phyloP scores from a whole-genome alignment of 2,113 vertebrate genomes.

The Rhizomys pruinosus region DNA sequence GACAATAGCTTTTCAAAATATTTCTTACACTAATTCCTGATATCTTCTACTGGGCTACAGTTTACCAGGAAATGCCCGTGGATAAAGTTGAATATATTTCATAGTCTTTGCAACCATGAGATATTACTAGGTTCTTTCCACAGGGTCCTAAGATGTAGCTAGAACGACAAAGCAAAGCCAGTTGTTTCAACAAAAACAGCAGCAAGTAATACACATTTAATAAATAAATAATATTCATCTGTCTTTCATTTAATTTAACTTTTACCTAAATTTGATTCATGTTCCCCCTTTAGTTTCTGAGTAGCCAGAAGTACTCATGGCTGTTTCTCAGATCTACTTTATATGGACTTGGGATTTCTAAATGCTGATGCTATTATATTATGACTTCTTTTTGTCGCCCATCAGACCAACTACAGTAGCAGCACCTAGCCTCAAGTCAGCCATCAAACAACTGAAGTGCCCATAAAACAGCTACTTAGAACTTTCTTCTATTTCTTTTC shows the following conservation, averaged over 20 bases:
- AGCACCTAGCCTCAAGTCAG: constrained; percentile 63
- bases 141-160: constrained; percentile 30
- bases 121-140: constrained; percentile 56
- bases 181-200: constrained; percentile 23
- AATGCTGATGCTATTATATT: neutral
- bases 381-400: neutral
- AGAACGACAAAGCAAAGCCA: neutral
- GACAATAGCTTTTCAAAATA: constrained; percentile 76
- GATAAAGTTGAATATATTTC: constrained; percentile 47
- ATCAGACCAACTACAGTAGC: constrained; percentile 50
- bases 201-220: neutral
- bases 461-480: constrained; percentile 52
- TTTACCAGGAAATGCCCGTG: constrained; percentile 73
- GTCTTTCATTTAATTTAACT: neutral
- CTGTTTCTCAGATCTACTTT: neutral
- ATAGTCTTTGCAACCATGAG: constrained; percentile 43
- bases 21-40: constrained; percentile 70
- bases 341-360: constrained; percentile 52
- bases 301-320: constrained; percentile 24
- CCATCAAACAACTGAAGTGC: constrained; percentile 46
- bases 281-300: constrained; percentile 17
- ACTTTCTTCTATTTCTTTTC: constrained; percentile 73
- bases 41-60: constrained; percentile 66
- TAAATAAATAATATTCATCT: neutral
- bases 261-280: constrained; percentile 40